Base-by-base conservation (phyloP, 64 coral and sea anemone genomes). In the Montipora capricornis region DNA sequence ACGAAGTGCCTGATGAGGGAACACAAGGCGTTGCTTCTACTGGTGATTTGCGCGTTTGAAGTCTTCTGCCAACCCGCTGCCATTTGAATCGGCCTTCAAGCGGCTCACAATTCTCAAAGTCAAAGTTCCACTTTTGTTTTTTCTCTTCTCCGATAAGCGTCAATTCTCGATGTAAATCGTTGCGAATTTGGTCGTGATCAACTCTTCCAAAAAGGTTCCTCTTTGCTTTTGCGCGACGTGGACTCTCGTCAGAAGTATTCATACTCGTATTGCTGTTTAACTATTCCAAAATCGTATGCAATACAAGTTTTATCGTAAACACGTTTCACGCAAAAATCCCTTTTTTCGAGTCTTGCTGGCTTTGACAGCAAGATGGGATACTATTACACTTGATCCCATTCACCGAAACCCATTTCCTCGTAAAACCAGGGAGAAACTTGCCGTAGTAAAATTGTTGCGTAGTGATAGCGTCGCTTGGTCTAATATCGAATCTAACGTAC, bases 51-150 rank as follows among this genome's bases (percentile, higher is more conserved):
- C 76, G 73, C 3, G 66, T 80, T 57, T 90, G 80, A 20, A 95
- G 67, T 15, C 93, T 81, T 26, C 77, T 90, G 0, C 88, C 88
- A 12, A 95, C 88, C 24, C 93, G 81, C 62, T 95, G 79, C 93
- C 93, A 95, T 14, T 78, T 84, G 60, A 70, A 95, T 59, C 93
- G 68, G 15, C 93, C 93, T 37, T 44, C 70, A 16, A 95, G 66
- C 15, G 93, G 93, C 86, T 90, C 26, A 79, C 77, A 95, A 59
- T 90, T 78, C 44, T 95, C 93, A 75, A 95, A 95, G 60, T 95
- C 93, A n/a, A 95, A 95, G 46, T 95, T 95, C 93, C 93, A 95
- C 26, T 95, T 37, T 1, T 47, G 74, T 26, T 52, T 82, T 83
- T 95, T 95, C 49, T 95, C 93, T 67, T 90, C 87, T 37, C 51